These are phyloP conservation scores for Psylliodes chrysocephalus DNA, from an alignment of 2,888 invertebrate genomes.

Conservation along the genomic window DNA sequence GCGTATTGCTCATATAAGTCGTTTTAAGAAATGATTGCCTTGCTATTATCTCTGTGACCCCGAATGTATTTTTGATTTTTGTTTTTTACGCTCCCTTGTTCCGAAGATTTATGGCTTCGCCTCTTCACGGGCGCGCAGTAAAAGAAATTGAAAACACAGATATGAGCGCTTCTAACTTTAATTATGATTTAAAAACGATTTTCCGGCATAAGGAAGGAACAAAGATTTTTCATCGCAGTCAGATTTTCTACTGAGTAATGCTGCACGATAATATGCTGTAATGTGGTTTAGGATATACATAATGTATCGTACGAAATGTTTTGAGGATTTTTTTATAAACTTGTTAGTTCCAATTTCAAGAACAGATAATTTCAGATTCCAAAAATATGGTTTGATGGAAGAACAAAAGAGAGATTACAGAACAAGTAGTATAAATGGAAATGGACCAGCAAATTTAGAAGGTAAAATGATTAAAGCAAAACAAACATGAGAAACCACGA, in stretches of 20 bases:
- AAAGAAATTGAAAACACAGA: constrained; percentile 27
- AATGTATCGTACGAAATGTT: too few relatives aligned
- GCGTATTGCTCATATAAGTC: constrained; percentile 65
- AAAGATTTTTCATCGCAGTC: background rate
- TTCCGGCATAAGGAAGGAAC: background rate
- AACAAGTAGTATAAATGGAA: too few relatives aligned
- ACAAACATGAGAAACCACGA: too few relatives aligned
- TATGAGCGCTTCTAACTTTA: constrained; percentile 1
- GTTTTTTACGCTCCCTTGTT: constrained; percentile 53
- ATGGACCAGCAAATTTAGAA: too few relatives aligned
- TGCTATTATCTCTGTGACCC: constrained; percentile 53
- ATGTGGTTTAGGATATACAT: too few relatives aligned
- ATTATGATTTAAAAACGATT: constrained; percentile 20
- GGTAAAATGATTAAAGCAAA: too few relatives aligned
- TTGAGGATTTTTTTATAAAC: too few relatives aligned
- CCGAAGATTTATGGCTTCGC: constrained; percentile 51
- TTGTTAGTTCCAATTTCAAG: too few relatives aligned
- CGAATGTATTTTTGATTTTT: constrained; percentile 63
- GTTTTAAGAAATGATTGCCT: constrained; percentile 63
- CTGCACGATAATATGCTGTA: too few relatives aligned
- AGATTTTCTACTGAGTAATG: background rate
- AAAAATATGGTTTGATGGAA: too few relatives aligned
- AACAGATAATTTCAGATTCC: too few relatives aligned
- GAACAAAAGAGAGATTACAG: too few relatives aligned
- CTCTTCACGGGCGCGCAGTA: constrained; percentile 17